A percentile compares a stretch with the other conserved stretches of the same genome.
Conservation (phyloP, 1,140 invertebrate genomes). For the Thrips palmi region DNA sequence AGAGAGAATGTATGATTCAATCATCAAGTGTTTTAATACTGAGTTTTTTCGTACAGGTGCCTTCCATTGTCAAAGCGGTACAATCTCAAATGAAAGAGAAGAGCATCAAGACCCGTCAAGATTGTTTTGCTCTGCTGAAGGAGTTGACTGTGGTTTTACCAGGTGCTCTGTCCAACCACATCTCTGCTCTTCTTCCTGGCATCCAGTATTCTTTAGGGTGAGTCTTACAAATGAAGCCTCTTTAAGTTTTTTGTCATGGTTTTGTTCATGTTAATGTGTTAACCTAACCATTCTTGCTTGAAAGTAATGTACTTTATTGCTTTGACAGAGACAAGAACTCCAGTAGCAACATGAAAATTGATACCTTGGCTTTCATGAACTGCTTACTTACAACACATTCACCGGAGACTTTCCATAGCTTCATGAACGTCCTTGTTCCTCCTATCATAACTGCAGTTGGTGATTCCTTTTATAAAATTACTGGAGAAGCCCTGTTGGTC, state of each 20-base stretch:
- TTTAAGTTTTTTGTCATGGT: neutral
- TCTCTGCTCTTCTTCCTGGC: constrained; percentile 69
- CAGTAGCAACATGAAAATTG: constrained; percentile 97
- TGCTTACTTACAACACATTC: constrained; percentile 70
- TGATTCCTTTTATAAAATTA: constrained; percentile 97
- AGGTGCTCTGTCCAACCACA: constrained; percentile 68
- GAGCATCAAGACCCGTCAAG: constrained; percentile 81
- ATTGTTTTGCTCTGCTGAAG: constrained; percentile 76
- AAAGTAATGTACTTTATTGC: constrained; percentile 15
- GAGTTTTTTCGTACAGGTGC: constrained; percentile 27
- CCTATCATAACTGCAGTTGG: constrained; percentile 73
- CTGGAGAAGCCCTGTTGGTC: constrained; percentile 82
- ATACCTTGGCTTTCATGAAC: constrained; percentile 84
- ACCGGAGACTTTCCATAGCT: constrained; percentile 55
- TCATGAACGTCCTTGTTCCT: constrained; percentile 69
- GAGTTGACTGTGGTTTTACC: constrained; percentile 81
- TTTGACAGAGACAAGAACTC: constrained; percentile 70
- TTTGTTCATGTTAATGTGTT: constrained; percentile 10
- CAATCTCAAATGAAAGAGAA: constrained; percentile 84
- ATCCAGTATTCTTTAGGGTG: constrained; percentile 76
- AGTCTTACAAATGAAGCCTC: constrained; percentile 12
- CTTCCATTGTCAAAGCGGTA: constrained; percentile 69
- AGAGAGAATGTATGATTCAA: neutral
- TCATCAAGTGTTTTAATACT: neutral
- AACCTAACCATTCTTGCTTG: constrained; percentile 8